Conservation (phyloP, 2,797 vertebrate genomes). For the Apodemus agrarius region DNA sequence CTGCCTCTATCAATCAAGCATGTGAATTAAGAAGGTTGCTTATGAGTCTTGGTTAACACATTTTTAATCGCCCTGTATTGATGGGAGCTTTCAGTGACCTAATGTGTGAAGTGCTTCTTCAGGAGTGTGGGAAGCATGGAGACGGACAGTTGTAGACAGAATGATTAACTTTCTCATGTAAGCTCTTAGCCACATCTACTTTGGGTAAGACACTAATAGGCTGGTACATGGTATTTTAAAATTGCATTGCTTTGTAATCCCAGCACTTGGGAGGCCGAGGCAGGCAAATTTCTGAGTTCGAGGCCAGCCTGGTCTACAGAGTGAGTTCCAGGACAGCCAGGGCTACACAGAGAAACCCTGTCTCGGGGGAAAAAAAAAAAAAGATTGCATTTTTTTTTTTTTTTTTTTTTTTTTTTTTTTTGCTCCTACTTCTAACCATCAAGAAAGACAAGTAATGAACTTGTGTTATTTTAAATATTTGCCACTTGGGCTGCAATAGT, state of each 20-base stretch:
- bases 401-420: not conserved
- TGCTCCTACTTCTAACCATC: not conserved
- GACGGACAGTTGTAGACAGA: not conserved
- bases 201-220: not conserved
- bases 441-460: not conserved
- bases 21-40: not conserved
- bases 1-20: not conserved
- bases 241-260: not conserved
- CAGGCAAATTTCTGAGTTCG: no score
- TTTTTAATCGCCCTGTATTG: not conserved
- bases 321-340: no score
- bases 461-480: not conserved
- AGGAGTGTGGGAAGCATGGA: not conserved
- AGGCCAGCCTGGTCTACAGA: no score
- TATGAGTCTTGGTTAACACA: not conserved
- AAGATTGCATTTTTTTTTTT: no score
- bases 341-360: no score
- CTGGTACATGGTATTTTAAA: not conserved
- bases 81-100: not conserved
- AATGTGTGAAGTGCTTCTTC: not conserved
- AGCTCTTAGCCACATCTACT: not conserved
- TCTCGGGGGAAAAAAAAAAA: no score
- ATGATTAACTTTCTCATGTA: not conserved
- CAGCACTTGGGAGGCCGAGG: no score
- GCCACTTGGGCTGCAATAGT: not conserved